Evolutionary conservation across 1,140 invertebrate species (phyloP), one percentile per base, ranked within the genome.

Genomic region (Pseudomyrmex concolor): DNA sequence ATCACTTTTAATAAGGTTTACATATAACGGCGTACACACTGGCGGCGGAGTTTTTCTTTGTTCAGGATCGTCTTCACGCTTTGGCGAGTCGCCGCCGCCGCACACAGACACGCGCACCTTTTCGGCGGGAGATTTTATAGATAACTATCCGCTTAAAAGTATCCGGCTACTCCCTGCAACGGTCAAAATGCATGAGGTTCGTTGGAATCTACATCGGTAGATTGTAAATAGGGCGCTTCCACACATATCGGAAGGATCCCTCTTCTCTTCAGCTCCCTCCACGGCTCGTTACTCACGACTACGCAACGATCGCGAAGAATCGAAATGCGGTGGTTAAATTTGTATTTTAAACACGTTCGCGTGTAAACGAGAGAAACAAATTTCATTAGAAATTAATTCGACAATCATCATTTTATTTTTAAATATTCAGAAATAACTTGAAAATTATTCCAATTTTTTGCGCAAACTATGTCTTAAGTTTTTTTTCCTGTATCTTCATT

Each of bases 51-150:
- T 77, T 64, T 67, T 10, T 77, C 5, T 57, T 63, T 17, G 43
- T 80, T 57, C n/a, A 57, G 34, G 83, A 51, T 62, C 22, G 43
- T 66, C 67, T 84, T 89, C 67, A 88, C 70, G 86, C 57, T 80
- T 34, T 60, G 55, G n/a, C 7, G 22, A 71, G 67, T 60, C 19
- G 34, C 34, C 13, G 34, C 34, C 13, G 76, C 43, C 55, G 54
- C 19, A 12, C 68, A 34, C 34, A 34, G 34, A 34, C 34, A 34
- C 34, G 34, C 34, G 5, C 34, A 62, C 68, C 22, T 70, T 89
- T 89, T 89, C 73, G 84, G 86, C 88, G 87, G 88, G 88, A 89
- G 88, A 89, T 89, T 86, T 77, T 10, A 19, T 81, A 81, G 88
- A 89, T 89, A 86, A 63, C 12, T 34, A 34, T 68, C 63, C 54